Conservation (phyloP, 2,888 invertebrate genomes). For the Patella caerulea region DNA sequence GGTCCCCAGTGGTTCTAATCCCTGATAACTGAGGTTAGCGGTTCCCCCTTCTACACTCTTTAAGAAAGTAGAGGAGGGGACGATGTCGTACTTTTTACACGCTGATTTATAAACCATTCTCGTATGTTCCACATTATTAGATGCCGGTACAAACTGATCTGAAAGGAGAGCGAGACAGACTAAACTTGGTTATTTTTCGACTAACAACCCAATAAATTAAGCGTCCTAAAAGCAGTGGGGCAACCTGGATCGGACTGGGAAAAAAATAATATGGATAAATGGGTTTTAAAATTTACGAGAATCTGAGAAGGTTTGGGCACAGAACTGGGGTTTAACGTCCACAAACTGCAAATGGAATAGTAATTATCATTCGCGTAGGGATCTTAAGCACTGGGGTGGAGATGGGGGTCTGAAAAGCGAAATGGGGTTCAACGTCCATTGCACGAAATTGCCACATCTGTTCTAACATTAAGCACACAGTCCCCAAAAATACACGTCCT, state of each 20-base stretch:
- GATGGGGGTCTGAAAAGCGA: no score
- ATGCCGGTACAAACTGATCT: background rate
- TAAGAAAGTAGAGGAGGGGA: conserved; percentile 45
- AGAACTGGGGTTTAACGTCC: no score
- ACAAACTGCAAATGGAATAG: no score
- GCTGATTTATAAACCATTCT: conserved; percentile 48
- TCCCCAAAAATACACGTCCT: no score
- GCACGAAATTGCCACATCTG: no score
- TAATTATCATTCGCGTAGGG: no score
- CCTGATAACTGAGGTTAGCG: conserved; percentile 49
- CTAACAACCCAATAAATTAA: background rate
- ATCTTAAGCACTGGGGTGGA: no score
- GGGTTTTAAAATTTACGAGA: no score
- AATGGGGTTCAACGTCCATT: no score
- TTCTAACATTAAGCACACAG: no score
- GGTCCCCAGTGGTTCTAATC: conserved; percentile 45
- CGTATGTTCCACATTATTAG: conserved; percentile 30
- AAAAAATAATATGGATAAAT: no score
- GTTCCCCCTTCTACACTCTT: conserved; percentile 39
- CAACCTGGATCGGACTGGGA: background rate
- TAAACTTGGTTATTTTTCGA: background rate
- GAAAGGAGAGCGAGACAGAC: background rate
- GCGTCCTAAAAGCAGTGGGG: background rate
- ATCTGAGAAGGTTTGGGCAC: no score
- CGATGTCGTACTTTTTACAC: conserved; percentile 45